Evolutionary conservation across 2,113 vertebrate genomes (phyloP).

Genomic region (Ardeotis arabs): DNA sequence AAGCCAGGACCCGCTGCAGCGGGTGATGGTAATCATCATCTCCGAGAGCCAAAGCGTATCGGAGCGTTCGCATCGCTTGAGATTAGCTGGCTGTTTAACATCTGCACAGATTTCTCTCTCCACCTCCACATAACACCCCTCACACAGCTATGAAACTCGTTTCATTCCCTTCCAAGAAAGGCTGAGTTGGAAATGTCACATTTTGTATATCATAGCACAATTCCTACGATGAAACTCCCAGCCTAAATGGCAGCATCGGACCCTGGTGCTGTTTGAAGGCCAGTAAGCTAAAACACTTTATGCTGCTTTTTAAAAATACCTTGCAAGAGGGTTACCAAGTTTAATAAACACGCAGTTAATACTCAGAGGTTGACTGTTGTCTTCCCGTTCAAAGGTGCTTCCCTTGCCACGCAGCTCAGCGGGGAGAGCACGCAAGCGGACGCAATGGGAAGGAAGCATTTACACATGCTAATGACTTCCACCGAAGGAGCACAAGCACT

Average conservation of each 20-base stretch:
- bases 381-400: conserved; percentile 61
- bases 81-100: conserved; percentile 57
- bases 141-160: background rate
- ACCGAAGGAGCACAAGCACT: conserved; percentile 28
- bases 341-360: background rate
- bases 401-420: conserved; percentile 49
- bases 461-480: conserved; percentile 59
- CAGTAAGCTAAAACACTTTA: background rate
- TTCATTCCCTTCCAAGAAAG: conserved; percentile 36
- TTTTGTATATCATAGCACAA: background rate
- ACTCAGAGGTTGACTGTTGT: background rate
- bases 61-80: background rate
- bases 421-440: conserved; percentile 50
- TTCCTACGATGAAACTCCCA: background rate
- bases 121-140: conserved; percentile 38
- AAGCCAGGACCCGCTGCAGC: conserved; percentile 6
- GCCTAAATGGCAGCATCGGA: background rate
- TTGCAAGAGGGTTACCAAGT: background rate
- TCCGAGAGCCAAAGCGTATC: background rate
- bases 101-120: conserved; percentile 51
- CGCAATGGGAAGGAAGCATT: conserved; percentile 47
- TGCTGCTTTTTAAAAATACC: background rate
- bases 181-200: conserved; percentile 59
- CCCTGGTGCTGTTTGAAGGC: background rate
- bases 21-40: conserved; percentile 27